These are phyloP conservation scores for Molossus molossus DNA, from an alignment of 2,797 vertebrate species.

Conservation along the genomic window DNA sequence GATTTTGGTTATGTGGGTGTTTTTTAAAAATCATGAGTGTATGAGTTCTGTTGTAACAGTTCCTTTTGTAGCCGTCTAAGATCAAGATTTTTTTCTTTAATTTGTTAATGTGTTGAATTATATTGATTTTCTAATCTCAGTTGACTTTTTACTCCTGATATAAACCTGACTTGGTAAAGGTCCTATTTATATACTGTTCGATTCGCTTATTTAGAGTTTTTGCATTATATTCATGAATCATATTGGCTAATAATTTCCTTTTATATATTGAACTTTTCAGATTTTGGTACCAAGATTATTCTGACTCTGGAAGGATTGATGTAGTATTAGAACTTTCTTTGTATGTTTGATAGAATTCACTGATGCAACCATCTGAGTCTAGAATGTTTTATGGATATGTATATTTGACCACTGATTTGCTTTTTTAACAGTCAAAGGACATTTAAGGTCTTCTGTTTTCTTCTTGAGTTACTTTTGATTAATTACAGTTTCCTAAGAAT, in stretches of 20 bases:
- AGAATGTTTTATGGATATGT: background rate
- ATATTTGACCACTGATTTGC: background rate
- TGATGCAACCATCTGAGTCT: background rate
- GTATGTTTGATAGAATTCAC: background rate
- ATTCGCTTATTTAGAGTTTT: constrained; percentile 23
- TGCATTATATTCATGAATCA: background rate
- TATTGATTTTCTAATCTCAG: background rate
- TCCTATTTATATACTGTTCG: constrained; percentile 8
- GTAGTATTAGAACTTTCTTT: background rate
- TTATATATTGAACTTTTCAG: background rate
- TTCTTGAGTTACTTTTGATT: background rate
- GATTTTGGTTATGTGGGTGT: background rate
- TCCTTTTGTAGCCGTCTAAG: background rate
- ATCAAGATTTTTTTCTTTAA: background rate
- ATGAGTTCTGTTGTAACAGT: background rate
- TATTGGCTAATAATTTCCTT: constrained; percentile 45
- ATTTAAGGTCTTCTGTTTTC: background rate
- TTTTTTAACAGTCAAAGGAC: background rate
- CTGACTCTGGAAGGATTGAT: background rate
- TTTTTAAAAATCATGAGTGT: constrained; percentile 12
- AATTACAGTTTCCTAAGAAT: background rate
- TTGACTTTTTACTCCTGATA: background rate
- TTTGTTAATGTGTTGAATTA: background rate
- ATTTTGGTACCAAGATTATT: background rate
- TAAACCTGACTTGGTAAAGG: background rate